phyloP scores from a whole-genome alignment of 2,888 invertebrate species.

The Eledone cirrhosa region DNA sequence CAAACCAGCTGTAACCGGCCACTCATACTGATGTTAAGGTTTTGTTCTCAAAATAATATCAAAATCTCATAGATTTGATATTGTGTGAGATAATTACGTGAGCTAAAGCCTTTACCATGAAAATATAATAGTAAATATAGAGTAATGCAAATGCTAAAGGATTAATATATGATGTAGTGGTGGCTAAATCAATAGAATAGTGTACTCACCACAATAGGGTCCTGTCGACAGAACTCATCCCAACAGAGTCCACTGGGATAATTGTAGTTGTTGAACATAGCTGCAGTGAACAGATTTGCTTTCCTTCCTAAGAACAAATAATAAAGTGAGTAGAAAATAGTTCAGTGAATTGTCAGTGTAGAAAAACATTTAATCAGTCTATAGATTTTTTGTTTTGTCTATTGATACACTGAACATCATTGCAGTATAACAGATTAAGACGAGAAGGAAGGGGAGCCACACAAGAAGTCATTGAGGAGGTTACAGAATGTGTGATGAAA shows the following conservation, averaged over 20 bases:
- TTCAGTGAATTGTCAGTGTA: too few species aligned
- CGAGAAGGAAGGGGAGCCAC: not conserved
- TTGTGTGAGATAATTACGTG: too few species aligned
- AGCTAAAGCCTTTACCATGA: too few species aligned
- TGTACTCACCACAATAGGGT: slow-evolving; percentile 75
- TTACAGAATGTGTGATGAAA: too few species aligned
- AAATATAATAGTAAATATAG: too few species aligned
- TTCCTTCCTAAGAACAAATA: slow-evolving; percentile 48
- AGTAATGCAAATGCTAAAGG: too few species aligned
- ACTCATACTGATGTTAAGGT: too few species aligned
- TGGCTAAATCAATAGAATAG: not conserved
- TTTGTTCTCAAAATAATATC: too few species aligned
- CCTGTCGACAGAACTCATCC: slow-evolving; percentile 80
- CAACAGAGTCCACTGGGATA: slow-evolving; percentile 90
- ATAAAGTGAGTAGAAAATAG: not conserved
- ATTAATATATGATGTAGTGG: too few species aligned
- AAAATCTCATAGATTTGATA: too few species aligned
- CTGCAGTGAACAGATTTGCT: slow-evolving; percentile 80
- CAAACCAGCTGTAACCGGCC: too few species aligned
- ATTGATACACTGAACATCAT: not conserved
- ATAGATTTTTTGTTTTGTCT: not conserved
- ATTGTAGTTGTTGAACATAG: slow-evolving; percentile 69
- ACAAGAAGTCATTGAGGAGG: not conserved
- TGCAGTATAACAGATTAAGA: not conserved
- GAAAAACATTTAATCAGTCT: not conserved